These are phyloP conservation scores for Taurulus bubalis DNA, from an alignment of 2,113 vertebrate genomes.

Conservation along the genomic window DNA sequence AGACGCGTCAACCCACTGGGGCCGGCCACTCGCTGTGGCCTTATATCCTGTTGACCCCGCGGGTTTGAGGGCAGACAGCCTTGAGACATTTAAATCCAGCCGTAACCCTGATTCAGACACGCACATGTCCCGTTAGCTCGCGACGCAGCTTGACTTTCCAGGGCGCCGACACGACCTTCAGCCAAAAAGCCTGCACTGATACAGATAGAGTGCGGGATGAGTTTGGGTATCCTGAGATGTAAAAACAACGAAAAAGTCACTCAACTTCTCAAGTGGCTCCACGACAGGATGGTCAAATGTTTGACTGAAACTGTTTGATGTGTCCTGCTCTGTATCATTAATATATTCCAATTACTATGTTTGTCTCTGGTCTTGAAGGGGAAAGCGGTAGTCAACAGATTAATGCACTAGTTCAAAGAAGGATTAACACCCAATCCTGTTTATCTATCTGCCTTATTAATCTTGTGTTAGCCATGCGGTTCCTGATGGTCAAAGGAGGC, in stretches of 20 bases:
- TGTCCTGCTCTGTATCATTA: neutral
- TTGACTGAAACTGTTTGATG: neutral
- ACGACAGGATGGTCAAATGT: neutral
- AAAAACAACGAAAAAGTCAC: neutral
- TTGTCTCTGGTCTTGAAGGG: neutral
- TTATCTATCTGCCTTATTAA: slow-evolving; percentile 53
- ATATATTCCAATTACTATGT: neutral
- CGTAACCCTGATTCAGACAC: slow-evolving; percentile 46
- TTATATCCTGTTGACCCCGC: slow-evolving; percentile 75
- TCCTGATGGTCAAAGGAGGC: slow-evolving; percentile 44
- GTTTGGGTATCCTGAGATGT: neutral
- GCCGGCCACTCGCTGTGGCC: slow-evolving; percentile 57
- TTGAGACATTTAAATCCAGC: slow-evolving; percentile 68
- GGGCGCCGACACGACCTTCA: slow-evolving; percentile 19
- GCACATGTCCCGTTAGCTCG: slow-evolving; percentile 60
- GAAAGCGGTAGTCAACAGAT: slow-evolving; percentile 41
- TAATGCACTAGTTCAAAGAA: slow-evolving; percentile 45
- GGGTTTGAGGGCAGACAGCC: slow-evolving; percentile 71
- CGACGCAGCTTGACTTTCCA: slow-evolving; percentile 46
- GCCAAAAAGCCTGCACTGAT: slow-evolving; percentile 30
- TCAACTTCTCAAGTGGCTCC: neutral
- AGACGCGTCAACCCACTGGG: slow-evolving; percentile 45
- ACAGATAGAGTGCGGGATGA: neutral
- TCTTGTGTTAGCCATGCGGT: slow-evolving; percentile 44
- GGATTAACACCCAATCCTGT: slow-evolving; percentile 61